Conservation (phyloP, 2,888 invertebrate species). For the Pristionchus exspectatus region DNA sequence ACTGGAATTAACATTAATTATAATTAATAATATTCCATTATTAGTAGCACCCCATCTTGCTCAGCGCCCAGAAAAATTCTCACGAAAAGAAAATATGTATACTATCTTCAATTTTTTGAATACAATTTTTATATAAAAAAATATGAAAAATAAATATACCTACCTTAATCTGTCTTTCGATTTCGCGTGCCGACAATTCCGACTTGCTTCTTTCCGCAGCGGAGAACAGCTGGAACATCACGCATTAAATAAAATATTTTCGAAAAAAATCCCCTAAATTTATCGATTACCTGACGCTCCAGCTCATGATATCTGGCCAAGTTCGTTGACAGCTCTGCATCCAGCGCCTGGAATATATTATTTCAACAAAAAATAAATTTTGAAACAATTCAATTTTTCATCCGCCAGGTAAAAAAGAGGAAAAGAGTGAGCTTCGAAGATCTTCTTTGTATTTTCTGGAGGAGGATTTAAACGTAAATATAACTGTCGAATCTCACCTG, state of each 20-base stretch:
- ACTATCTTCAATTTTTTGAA: neutral
- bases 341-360: neutral
- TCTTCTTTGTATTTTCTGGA: no score
- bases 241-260: neutral
- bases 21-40: no score
- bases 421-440: no score
- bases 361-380: neutral
- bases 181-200: neutral
- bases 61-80: no score
- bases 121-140: no score
- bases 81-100: no score
- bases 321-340: neutral
- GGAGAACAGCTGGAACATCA: neutral
- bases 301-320: neutral
- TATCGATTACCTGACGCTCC: neutral
- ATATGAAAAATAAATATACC: neutral
- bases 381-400: neutral
- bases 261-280: neutral
- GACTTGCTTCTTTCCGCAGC: neutral
- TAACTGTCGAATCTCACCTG: neutral
- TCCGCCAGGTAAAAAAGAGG: no score
- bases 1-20: neutral
- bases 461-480: no score
- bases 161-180: conserved; percentile 18
- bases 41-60: no score